Evolutionary conservation across 2,113 vertebrate species (phyloP).

Genomic region (Cairina moschata): DNA sequence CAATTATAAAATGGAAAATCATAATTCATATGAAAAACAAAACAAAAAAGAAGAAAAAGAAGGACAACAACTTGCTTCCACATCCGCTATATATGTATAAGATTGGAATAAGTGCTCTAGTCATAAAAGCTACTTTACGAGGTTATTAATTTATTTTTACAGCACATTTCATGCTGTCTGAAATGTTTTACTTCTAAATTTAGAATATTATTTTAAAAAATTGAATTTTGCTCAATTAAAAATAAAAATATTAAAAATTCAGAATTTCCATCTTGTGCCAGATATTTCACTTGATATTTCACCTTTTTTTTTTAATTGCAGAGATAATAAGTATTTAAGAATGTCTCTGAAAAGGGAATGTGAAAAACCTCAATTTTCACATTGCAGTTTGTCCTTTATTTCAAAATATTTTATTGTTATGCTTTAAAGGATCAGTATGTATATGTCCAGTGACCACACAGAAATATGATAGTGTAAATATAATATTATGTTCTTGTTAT

Average conservation of each 20-base stretch:
- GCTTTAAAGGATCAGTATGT: background rate
- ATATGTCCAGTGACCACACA: no score
- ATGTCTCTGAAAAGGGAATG: background rate
- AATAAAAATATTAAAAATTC: background rate
- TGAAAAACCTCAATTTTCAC: background rate
- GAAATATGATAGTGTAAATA: background rate
- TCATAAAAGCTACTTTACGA: background rate
- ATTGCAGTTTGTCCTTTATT: background rate
- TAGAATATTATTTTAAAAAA: background rate
- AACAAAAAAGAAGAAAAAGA: background rate
- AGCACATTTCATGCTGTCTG: background rate
- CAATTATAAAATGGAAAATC: background rate
- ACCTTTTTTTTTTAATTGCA: background rate
- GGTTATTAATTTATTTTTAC: background rate
- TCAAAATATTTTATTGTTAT: background rate
- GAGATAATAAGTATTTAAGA: background rate
- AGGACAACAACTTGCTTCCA: background rate
- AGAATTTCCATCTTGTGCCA: background rate
- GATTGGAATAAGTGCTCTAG: background rate
- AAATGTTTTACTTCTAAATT: background rate
- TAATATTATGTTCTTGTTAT: background rate
- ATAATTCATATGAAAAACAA: background rate
- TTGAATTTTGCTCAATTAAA: background rate
- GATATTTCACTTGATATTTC: no score
- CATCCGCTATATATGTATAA: background rate